Evolutionary conservation across 2,797 vertebrate genomes (phyloP).

Genomic region (Epinephelus malabaricus): DNA sequence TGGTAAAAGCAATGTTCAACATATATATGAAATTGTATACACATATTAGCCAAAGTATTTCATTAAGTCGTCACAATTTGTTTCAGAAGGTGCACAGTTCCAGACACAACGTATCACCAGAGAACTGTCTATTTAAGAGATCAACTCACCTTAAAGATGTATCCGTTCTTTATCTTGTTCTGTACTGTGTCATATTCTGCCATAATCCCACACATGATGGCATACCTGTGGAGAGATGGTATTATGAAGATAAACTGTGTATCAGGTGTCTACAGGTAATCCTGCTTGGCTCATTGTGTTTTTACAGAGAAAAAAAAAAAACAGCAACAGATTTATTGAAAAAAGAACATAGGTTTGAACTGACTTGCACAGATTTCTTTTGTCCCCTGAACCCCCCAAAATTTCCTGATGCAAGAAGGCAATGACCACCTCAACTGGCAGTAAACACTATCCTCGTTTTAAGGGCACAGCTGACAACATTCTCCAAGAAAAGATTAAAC

Average conservation of each 20-base stretch:
- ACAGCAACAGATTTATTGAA: neutral
- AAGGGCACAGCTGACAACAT: too few species aligned
- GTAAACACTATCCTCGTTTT: neutral
- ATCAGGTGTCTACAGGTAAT: neutral
- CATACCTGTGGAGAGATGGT: slow-evolving; percentile 89
- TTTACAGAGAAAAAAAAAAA: neutral
- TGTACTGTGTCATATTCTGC: slow-evolving; percentile 95
- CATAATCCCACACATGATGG: slow-evolving; percentile 95
- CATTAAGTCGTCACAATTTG: too few species aligned
- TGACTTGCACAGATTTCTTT: neutral
- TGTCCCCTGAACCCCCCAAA: too few species aligned
- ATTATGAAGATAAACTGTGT: neutral
- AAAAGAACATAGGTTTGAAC: neutral
- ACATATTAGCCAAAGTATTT: neutral
- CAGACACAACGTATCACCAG: too few species aligned
- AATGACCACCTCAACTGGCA: neutral
- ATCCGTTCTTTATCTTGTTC: slow-evolving; percentile 97
- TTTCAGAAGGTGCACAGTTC: neutral
- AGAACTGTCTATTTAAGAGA: neutral
- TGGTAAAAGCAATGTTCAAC: neutral
- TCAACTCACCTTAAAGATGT: slow-evolving; percentile 93
- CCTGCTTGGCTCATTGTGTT: neutral
- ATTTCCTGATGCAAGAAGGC: neutral
- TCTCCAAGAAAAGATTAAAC: too few species aligned
- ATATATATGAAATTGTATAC: neutral